Evolutionary conservation across 2,888 invertebrate species (phyloP).

Genomic region (Merodon equestris): DNA sequence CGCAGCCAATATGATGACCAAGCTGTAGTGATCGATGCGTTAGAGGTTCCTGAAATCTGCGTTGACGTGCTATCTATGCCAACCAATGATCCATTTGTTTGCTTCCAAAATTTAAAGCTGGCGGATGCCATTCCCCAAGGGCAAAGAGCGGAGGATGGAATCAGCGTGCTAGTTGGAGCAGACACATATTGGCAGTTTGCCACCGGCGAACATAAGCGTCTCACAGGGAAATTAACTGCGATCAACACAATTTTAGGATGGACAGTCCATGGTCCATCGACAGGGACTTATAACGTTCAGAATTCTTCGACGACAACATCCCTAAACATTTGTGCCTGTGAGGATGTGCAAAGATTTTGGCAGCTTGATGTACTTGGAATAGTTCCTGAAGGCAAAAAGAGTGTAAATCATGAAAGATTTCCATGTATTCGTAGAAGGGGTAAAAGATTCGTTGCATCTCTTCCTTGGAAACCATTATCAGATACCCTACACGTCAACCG

Average conservation of each 20-base stretch:
- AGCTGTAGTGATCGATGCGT: slow-evolving; percentile 30
- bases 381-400: slow-evolving; percentile 1
- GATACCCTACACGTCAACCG: slow-evolving; percentile 23
- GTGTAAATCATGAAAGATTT: slow-evolving; percentile 11
- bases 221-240: slow-evolving; percentile 28
- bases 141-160: slow-evolving; percentile 15
- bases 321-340: slow-evolving; percentile 23
- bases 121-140: slow-evolving; percentile 22
- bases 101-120: neutral
- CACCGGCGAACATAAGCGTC: slow-evolving; percentile 34
- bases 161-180: slow-evolving; percentile 33
- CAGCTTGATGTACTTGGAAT: slow-evolving; percentile 41
- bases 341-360: slow-evolving; percentile 35
- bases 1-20: slow-evolving; percentile 32
- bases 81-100: slow-evolving; percentile 1
- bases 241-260: slow-evolving; percentile 39
- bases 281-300: neutral
- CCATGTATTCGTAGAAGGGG: slow-evolving; percentile 19
- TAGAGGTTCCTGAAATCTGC: slow-evolving; percentile 38
- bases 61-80: slow-evolving; percentile 29
- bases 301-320: slow-evolving; percentile 15
- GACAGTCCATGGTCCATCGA: slow-evolving; percentile 48
- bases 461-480: slow-evolving; percentile 34
- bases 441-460: slow-evolving; percentile 34
- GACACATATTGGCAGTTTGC: slow-evolving; percentile 49